Evolutionary conservation across 2,797 vertebrate species (phyloP).

Genomic region (Psittacula derbiana): DNA sequence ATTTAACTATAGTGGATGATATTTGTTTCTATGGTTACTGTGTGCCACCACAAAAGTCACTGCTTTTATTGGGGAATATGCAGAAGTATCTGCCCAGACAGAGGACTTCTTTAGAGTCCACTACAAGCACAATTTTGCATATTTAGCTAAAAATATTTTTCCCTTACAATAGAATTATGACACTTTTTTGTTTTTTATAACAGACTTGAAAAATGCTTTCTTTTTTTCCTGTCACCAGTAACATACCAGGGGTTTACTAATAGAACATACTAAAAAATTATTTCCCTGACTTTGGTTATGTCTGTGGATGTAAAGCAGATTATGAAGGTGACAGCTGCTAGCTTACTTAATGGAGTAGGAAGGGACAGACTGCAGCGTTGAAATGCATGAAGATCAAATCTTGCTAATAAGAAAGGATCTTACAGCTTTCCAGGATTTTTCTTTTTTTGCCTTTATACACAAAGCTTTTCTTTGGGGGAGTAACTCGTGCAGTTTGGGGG

Average conservation of each 20-base stretch:
- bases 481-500: not conserved
- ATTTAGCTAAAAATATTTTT: not conserved
- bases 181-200: not conserved
- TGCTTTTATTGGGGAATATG: not conserved
- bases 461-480: not conserved
- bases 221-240: not conserved
- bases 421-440: not conserved
- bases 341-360: not conserved
- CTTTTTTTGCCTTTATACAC: not conserved
- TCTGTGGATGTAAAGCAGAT: not conserved
- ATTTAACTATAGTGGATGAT: not conserved
- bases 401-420: not conserved
- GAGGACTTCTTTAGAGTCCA: not conserved
- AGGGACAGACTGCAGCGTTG: not conserved
- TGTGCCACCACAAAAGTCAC: not conserved
- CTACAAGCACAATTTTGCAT: not conserved
- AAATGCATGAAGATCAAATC: not conserved
- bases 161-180: not conserved
- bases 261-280: not conserved
- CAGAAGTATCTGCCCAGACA: not conserved
- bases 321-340: not conserved
- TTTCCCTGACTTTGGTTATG: not conserved
- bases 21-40: not conserved
- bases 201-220: not conserved
- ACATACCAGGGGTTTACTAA: not conserved